Evolutionary conservation across 1,140 invertebrate species (phyloP), one percentile per base, ranked within the genome.

Genomic region (Lasaia peninsularis): DNA sequence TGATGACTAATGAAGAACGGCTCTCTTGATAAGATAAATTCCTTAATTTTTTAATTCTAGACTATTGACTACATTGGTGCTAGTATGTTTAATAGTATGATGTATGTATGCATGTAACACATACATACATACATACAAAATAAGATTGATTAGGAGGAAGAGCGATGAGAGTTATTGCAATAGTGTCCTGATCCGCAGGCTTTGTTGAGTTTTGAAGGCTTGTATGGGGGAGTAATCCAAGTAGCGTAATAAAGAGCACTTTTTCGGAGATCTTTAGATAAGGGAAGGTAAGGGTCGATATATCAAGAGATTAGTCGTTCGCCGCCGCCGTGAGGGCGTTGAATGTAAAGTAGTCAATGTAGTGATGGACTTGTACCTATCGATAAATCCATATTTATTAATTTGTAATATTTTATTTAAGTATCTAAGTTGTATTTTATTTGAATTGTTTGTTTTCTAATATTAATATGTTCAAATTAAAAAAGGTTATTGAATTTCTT

Each of bases 271-370:
- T 81, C 73, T 75, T 56, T 44, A 79, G 78, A 84, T 81, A 80
- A 79, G 78, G 71, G 71, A 77, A 84, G 83, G 80, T 83, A 76
- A 84, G 78, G 71, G 76, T 60, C 80, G 75, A 86, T 86, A 83
- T 84, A 86, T 84, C 80, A 84, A 71, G 69, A 83, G 83, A 86
- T 86, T 86, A 86, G 83, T 81, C 80, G 71, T 74, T 79, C 75
- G 68, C 75, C 67, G 70, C 73, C 72, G 59, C 63, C 59, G 65
- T 62, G 68, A 66, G 60, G 52, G 69, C 72, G 71, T 63, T 79
- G 80, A 82, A 83, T 86, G 75, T 75, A 75, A 84, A 86, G 77
- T 79, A 75, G 71, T 65, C 62, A 54, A 48, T 32, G 20, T 65
- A 73, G 71, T 58, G 71, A 64, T 49, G 62, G 21, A 24, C 10